Conservation (phyloP, 2,113 vertebrate species). For the Megaceryle torquata region DNA sequence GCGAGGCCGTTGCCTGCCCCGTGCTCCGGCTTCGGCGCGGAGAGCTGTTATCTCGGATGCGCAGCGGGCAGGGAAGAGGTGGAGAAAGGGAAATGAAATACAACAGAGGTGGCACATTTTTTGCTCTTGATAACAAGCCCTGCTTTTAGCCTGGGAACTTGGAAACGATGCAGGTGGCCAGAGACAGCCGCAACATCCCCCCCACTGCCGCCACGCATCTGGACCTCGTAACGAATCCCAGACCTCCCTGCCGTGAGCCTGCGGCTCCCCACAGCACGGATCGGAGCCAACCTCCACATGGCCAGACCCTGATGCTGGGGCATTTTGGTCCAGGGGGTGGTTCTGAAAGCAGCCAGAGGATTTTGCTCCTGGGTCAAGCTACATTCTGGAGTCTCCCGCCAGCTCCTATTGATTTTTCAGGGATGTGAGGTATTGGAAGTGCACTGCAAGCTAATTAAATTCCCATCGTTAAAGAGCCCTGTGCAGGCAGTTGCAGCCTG, state of each 20-base stretch:
- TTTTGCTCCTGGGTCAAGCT: neutral
- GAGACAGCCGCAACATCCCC: neutral
- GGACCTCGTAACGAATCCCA: neutral
- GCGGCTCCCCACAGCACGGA: neutral
- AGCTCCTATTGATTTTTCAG: neutral
- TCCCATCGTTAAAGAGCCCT: neutral
- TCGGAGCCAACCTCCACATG: accelerated
- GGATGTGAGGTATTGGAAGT: neutral
- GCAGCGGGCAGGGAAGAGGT: conserved; percentile 59
- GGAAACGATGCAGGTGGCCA: conserved; percentile 56
- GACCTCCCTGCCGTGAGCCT: accelerated
- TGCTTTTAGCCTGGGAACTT: conserved; percentile 69
- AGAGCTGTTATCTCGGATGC: conserved; percentile 48
- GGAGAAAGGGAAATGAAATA: conserved; percentile 66
- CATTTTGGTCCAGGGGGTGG: neutral
- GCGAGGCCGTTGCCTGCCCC: conserved; percentile 19
- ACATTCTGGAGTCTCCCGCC: accelerated
- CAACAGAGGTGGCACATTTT: conserved; percentile 52
- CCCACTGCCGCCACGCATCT: neutral
- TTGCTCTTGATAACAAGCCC: conserved; percentile 49
- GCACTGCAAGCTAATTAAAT: neutral
- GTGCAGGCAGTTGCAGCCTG: neutral
- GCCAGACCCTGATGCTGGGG: neutral
- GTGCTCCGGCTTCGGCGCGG: neutral
- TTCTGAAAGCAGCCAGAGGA: neutral